Percentiles rank a stretch among this genome's conserved stretches.
Conservation (phyloP, 2,797 vertebrate species). For the Pampus argenteus region DNA sequence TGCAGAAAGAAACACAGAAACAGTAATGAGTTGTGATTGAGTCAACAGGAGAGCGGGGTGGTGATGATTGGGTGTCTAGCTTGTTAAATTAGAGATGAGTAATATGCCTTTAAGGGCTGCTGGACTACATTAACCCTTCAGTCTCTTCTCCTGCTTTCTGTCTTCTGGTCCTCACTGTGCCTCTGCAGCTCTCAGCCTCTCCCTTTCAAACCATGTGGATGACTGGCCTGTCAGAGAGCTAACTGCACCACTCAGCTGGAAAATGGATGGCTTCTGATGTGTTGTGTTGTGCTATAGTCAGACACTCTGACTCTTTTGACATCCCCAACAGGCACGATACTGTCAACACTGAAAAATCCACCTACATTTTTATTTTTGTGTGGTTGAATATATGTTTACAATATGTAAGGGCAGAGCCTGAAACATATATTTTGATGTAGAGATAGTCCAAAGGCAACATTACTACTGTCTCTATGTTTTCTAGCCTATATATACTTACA, state of each 20-base stretch:
- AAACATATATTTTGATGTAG: background rate
- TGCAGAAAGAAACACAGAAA: constrained; percentile 43
- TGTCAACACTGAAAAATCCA: background rate
- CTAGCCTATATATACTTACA: too few relatives aligned
- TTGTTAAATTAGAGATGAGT: constrained; percentile 61
- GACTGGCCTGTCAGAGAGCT: constrained; percentile 58
- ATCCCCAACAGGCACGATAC: constrained; percentile 8
- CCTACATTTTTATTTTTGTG: background rate
- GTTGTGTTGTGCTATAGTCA: background rate
- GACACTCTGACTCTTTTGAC: background rate
- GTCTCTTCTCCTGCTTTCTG: constrained; percentile 28
- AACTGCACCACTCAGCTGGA: constrained; percentile 63
- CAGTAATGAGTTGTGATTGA: constrained; percentile 62
- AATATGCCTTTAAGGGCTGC: constrained; percentile 51
- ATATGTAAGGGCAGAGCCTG: background rate
- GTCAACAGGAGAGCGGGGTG: constrained; percentile 43
- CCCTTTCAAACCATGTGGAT: constrained; percentile 44
- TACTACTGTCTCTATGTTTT: background rate
- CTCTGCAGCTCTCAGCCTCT: constrained; percentile 19
- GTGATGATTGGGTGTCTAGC: constrained; percentile 15
- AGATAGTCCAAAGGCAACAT: background rate
- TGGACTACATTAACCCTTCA: too few relatives aligned
- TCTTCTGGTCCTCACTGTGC: constrained; percentile 3
- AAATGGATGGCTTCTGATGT: constrained; percentile 59
- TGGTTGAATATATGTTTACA: background rate